A percentile compares a stretch with the other conserved stretches of the same genome.
These are phyloP conservation scores for Xerus inauris DNA, from an alignment of 2,113 vertebrate genomes.

Conservation along the genomic window DNA sequence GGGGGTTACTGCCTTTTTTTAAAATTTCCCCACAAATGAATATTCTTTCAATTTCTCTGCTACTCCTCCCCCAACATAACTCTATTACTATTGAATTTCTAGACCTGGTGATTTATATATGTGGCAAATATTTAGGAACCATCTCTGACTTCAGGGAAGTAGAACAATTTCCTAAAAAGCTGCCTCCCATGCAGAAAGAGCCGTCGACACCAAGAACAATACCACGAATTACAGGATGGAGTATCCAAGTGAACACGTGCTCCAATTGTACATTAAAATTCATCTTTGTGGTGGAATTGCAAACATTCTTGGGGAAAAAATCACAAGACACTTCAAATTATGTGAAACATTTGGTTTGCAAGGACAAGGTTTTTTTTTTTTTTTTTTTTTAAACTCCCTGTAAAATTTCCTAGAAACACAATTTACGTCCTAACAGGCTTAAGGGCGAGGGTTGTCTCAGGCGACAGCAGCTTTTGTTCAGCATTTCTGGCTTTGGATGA, in stretches of 20 bases:
- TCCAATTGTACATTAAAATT: constrained; percentile 65
- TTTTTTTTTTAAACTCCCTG: constrained; percentile 15
- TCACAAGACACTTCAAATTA: constrained; percentile 72
- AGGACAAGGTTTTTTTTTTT: constrained; percentile 30
- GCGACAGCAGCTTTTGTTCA: constrained; percentile 76
- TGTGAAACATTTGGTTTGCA: constrained; percentile 69
- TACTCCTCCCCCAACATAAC: background rate
- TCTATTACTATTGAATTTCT: background rate
- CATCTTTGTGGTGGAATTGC: constrained; percentile 50
- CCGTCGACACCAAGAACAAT: constrained; percentile 57
- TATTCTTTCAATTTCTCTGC: background rate
- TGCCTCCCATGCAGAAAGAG: background rate
- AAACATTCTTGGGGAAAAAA: constrained; percentile 52
- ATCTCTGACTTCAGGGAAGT: background rate
- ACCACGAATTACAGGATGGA: constrained; percentile 51
- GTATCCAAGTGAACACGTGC: constrained; percentile 16
- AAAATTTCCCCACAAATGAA: background rate
- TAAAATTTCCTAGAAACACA: constrained; percentile 81
- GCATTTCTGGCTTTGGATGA: constrained; percentile 75
- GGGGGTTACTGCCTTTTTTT: background rate
- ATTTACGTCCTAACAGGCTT: constrained; percentile 72
- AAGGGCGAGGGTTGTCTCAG: constrained; percentile 74
- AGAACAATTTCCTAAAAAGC: constrained; percentile 20
- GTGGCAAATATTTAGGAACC: constrained; percentile 16
- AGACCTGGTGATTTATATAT: background rate